These are phyloP conservation scores for Nipponacmea schrenckii DNA, from an alignment of 2,888 invertebrate species.

Conservation along the genomic window DNA sequence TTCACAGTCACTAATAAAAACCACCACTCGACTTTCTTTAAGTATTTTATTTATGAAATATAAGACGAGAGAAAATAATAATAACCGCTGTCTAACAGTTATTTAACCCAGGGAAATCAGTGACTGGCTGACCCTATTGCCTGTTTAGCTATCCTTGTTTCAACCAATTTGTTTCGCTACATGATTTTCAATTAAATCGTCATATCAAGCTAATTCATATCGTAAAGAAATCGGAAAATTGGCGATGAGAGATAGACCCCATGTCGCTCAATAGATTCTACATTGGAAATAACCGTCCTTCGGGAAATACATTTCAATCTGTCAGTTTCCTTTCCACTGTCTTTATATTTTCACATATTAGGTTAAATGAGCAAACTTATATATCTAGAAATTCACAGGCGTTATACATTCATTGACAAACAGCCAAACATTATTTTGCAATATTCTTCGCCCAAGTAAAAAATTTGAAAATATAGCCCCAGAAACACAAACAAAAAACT, in stretches of 20 bases:
- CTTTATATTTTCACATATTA: background rate
- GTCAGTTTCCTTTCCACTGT: background rate
- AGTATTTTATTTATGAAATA: background rate
- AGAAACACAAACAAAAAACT: too few relatives aligned
- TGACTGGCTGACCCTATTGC: slow-evolving; percentile 3
- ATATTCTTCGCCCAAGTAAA: too few relatives aligned
- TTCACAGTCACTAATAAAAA: background rate
- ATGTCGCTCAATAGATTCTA: slow-evolving; percentile 7
- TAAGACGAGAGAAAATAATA: background rate
- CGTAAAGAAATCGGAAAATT: slow-evolving; percentile 7
- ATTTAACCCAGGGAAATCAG: background rate
- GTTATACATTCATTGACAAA: too few relatives aligned
- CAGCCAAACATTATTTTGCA: too few relatives aligned
- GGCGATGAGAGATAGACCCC: slow-evolving; percentile 9
- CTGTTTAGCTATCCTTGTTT: slow-evolving; percentile 7
- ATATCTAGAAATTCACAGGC: too few relatives aligned
- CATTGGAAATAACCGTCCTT: background rate
- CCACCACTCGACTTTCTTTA: background rate
- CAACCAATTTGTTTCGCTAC: slow-evolving; percentile 8
- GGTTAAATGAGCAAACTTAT: too few relatives aligned
- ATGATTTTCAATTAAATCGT: slow-evolving; percentile 5
- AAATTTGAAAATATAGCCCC: too few relatives aligned
- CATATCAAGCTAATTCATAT: slow-evolving; percentile 5
- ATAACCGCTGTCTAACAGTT: background rate
- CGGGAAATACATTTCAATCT: slow-evolving; percentile 5